These are phyloP conservation scores for Ametastegia equiseti DNA, from an alignment of 2,888 invertebrate species.

Conservation along the genomic window DNA sequence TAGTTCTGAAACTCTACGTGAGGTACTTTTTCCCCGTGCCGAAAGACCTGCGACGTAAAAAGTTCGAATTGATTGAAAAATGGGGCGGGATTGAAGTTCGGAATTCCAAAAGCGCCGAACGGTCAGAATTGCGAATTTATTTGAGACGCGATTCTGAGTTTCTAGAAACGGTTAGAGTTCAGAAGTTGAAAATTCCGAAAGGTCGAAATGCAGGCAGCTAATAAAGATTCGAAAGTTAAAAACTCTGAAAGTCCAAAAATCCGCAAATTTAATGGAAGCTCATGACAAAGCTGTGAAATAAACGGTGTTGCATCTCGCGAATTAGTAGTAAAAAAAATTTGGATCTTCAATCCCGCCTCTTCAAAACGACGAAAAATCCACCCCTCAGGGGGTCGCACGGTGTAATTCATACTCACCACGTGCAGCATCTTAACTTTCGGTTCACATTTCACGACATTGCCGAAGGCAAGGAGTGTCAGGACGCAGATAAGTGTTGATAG, in stretches of 20 bases:
- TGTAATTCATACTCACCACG: conserved; percentile 68
- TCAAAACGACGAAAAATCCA: too few species aligned
- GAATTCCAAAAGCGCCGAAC: too few species aligned
- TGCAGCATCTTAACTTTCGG: conserved; percentile 67
- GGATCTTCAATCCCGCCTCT: too few species aligned
- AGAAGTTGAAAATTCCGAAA: too few species aligned
- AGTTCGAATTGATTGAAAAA: conserved; percentile 19
- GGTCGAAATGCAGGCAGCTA: too few species aligned
- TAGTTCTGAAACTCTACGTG: conserved; percentile 77
- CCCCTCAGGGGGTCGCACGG: too few species aligned
- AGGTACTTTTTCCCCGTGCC: conserved; percentile 81
- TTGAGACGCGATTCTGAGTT: too few species aligned
- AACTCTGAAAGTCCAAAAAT: conserved; percentile 6
- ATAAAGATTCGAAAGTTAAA: background rate
- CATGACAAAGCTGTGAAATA: conserved; percentile 34
- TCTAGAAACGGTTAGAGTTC: too few species aligned
- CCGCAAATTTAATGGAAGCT: background rate
- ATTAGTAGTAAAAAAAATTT: too few species aligned
- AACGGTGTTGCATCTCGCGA: too few species aligned
- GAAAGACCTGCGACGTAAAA: conserved; percentile 75
- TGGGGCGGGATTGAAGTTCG: too few species aligned
- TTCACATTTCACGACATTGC: conserved; percentile 48
- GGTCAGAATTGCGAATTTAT: too few species aligned
- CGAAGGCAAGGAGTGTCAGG: background rate
- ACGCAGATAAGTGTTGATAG: background rate